A percentile compares a stretch with the other conserved stretches of the same genome.
Conservation (phyloP, 2,888 invertebrate genomes). For the Cantharis rufa region DNA sequence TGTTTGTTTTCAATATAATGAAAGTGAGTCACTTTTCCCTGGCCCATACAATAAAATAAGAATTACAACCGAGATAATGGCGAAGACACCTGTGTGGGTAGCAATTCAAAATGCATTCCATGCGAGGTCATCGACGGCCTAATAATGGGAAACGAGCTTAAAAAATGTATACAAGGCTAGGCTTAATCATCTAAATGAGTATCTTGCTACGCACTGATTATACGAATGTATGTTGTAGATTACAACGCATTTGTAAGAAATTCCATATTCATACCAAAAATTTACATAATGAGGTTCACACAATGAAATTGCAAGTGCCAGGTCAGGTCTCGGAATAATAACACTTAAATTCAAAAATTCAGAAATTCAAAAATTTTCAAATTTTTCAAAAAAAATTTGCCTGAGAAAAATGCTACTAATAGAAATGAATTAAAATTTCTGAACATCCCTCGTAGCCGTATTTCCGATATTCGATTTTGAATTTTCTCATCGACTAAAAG, state of each 20-base stretch:
- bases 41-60: background rate
- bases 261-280: background rate
- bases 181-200: conserved; percentile 9
- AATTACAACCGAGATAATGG: background rate
- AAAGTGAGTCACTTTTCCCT: background rate
- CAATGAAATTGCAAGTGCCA: background rate
- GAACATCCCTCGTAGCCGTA: background rate
- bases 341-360: no score
- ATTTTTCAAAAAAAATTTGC: no score
- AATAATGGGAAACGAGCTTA: conserved; percentile 10
- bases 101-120: conserved; percentile 15
- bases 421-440: background rate
- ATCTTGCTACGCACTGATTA: background rate
- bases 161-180: conserved; percentile 4
- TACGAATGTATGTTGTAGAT: background rate
- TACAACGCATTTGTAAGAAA: background rate
- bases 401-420: no score
- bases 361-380: no score
- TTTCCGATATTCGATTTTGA: background rate
- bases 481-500: background rate
- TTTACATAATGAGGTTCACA: background rate
- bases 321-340: background rate
- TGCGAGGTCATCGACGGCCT: conserved; percentile 16
- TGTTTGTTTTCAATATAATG: background rate
- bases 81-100: conserved; percentile 13